phyloP scores from a whole-genome alignment of 1,140 invertebrate species.

The Aphelenchoides fujianensis region DNA sequence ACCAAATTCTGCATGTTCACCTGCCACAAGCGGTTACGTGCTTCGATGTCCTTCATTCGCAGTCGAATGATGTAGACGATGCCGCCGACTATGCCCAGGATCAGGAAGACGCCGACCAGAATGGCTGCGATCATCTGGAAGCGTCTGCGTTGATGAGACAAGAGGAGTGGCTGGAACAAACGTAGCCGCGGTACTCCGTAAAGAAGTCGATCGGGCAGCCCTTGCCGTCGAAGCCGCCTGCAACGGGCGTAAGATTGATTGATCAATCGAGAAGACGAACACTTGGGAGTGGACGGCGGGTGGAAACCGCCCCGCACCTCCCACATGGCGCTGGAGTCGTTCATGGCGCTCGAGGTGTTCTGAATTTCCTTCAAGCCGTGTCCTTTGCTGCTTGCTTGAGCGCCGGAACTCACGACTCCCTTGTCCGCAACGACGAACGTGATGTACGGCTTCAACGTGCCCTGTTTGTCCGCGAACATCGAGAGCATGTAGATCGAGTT shows the following conservation, averaged over 20 bases:
- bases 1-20: constrained; percentile 11
- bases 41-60: constrained; percentile 20
- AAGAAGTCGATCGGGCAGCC: constrained; percentile 30
- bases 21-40: constrained; percentile 23
- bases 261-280: too few species aligned
- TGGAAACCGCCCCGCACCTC: constrained; percentile 3
- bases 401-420: constrained; percentile 12
- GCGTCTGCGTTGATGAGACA: too few species aligned
- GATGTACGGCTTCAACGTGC: constrained; percentile 20
- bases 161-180: too few species aligned
- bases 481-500: constrained; percentile 28
- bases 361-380: constrained; percentile 26
- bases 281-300: constrained; percentile 26
- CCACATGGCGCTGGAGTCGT: constrained; percentile 22
- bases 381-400: neutral
- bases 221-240: constrained; percentile 29
- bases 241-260: too few species aligned
- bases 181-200: constrained; percentile 29
- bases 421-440: constrained; percentile 20
- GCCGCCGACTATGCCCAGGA: constrained; percentile 9
- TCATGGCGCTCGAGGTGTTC: constrained; percentile 14
- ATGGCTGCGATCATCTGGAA: constrained; percentile 31
- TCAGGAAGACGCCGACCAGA: constrained; percentile 12
- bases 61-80: constrained; percentile 24
- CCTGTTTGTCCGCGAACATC: constrained; percentile 23